Base-by-base conservation (phyloP, 2,888 invertebrate genomes). In the Bursaphelenchus okinawaensis region DNA sequence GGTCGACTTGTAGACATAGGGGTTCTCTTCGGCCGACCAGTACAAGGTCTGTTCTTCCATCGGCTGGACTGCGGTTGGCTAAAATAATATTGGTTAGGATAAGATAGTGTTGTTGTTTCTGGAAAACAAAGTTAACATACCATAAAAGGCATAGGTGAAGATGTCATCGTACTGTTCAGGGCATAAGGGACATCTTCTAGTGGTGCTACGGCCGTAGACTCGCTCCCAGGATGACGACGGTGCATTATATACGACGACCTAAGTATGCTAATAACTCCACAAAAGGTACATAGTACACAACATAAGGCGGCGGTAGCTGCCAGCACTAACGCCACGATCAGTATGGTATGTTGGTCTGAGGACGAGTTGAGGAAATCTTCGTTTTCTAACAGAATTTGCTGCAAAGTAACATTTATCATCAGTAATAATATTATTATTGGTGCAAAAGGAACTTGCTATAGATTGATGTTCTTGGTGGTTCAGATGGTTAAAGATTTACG, bases 11-110 rank as follows among this genome's bases (percentile, higher is more conserved):
- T 80, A 81, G 68, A 79, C 78, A 65, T 77, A 79, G 29, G 81
- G 81, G 65, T 81, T 80, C 64, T 81, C 81, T 62, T 82, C 81
- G 9, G 81, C 80, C 24, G 77, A 77, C 81, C 81, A 81, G 62
- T 81, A 82, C 20, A 81, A 73, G 7, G 79, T 77, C 58, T 81
- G 81, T 59, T 81, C 81, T 65, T 81, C 81, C 70, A 80, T 75
- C 22, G 77, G 75, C 26, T 74, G 77, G 3, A 80, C 58, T 31
- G 73, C 62, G 26, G 74, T 68, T 31, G 72, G 69, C 71, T 71
- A n/a, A 63, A 69, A 29, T 26, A 28, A 20, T 58, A 20, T 2
- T 27, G 27, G 51, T 52, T 16, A 19, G 22, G 9, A 9, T 67
- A 27, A 26, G 57, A 12, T 1, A 57, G 19, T 8, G 56, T 28